These are phyloP conservation scores for Diglossa cyanea DNA, from an alignment of 2,797 vertebrate genomes.

Conservation along the genomic window DNA sequence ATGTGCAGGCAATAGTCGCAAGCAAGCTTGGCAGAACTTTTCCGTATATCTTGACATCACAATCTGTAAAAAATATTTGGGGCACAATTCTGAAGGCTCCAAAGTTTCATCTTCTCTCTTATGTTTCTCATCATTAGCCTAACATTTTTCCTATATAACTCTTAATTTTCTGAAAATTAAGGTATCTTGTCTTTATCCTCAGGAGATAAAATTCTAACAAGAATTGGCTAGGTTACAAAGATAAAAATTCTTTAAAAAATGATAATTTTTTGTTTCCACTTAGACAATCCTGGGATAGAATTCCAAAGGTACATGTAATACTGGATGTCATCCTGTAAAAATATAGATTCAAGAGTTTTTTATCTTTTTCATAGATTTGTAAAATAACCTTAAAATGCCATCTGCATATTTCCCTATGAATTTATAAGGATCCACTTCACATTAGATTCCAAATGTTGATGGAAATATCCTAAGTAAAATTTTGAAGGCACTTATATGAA, in stretches of 20 bases:
- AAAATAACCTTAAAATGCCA: neutral
- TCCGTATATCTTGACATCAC: neutral
- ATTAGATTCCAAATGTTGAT: neutral
- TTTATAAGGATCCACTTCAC: neutral
- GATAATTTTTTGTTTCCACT: neutral
- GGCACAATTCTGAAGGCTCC: neutral
- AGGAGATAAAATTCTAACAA: neutral
- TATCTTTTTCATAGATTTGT: neutral
- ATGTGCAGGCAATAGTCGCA: neutral
- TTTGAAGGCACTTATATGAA: neutral
- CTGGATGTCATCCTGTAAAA: neutral
- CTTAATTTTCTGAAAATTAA: neutral
- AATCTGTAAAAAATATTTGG: neutral
- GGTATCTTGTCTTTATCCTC: neutral
- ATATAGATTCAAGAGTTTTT: neutral
- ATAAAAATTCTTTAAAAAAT: neutral
- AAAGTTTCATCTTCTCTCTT: neutral
- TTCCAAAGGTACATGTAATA: neutral
- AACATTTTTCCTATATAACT: neutral
- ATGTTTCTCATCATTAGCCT: neutral
- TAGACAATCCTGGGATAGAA: neutral
- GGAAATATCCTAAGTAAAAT: neutral
- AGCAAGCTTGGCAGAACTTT: neutral
- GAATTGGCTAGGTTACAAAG: neutral
- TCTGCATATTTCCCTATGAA: neutral